Percentiles rank a stretch among this genome's conserved stretches.
phyloP scores from a whole-genome alignment of 2,797 vertebrate genomes.

The Etheostoma perlongum region DNA sequence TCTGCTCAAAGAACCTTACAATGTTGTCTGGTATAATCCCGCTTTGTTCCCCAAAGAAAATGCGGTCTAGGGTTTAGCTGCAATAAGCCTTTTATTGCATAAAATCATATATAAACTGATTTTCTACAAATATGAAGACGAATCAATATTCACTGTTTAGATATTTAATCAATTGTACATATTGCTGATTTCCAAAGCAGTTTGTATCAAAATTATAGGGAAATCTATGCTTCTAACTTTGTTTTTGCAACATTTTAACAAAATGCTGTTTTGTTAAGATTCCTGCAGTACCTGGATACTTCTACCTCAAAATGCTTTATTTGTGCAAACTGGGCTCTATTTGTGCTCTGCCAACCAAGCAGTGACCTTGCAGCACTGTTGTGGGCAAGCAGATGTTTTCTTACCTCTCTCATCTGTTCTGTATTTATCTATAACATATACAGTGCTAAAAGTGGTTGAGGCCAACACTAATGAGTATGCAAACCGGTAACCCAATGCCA shows the following conservation, averaged over 20 bases:
- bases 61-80: background rate
- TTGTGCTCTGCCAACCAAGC: background rate
- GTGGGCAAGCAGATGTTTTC: conserved; percentile 35
- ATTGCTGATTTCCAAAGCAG: background rate
- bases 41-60: background rate
- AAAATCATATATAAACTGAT: background rate
- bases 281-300: accelerated
- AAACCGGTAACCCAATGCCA: background rate
- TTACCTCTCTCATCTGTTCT: conserved; percentile 28
- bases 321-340: background rate
- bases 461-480: background rate
- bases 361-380: conserved; percentile 31
- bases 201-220: background rate
- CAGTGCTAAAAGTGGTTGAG: conserved; percentile 3
- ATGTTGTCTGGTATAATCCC: conserved; percentile 4
- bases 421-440: conserved; percentile 19
- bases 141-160: background rate
- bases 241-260: background rate
- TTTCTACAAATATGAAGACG: background rate
- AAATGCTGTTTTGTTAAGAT: background rate
- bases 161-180: background rate
- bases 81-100: background rate
- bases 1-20: conserved; percentile 10
- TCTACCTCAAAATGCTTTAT: background rate
- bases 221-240: background rate